Percentiles rank a stretch among this genome's conserved stretches.
These are phyloP conservation scores for Brachyhypopomus gauderio DNA, from an alignment of 2,113 vertebrate genomes.

Conservation along the genomic window DNA sequence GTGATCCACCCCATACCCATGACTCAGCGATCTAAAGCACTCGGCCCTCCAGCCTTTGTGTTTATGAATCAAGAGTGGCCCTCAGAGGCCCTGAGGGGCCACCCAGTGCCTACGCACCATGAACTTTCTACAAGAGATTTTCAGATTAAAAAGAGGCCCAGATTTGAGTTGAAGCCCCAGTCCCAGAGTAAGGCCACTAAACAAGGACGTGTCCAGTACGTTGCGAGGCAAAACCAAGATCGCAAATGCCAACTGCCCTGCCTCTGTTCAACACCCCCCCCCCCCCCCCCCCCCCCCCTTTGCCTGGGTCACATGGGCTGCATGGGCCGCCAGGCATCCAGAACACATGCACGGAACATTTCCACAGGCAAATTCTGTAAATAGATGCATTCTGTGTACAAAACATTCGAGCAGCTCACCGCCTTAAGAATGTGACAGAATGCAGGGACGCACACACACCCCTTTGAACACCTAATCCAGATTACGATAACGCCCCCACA, in stretches of 20 bases:
- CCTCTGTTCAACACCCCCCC: too few species aligned
- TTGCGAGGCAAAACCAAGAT: conserved; percentile 19
- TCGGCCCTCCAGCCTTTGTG: conserved; percentile 5
- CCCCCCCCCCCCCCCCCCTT: conserved; percentile 43
- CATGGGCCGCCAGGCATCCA: not conserved
- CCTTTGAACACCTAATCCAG: not conserved
- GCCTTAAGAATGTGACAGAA: not conserved
- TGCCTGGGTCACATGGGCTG: conserved; percentile 40
- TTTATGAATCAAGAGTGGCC: not conserved
- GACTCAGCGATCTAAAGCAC: conserved; percentile 11
- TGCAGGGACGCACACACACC: not conserved
- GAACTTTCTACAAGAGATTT: too few species aligned
- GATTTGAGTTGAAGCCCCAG: conserved; percentile 30
- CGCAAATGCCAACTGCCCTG: conserved; percentile 1
- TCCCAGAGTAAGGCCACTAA: conserved; percentile 27
- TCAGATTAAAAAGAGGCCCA: conserved; percentile 20
- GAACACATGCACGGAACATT: not conserved
- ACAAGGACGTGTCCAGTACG: conserved; percentile 39
- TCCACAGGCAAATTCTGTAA: conserved; percentile 21
- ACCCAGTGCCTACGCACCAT: conserved; percentile 8
- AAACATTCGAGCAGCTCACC: not conserved
- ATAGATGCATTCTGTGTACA: not conserved
- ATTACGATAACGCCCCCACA: too few species aligned
- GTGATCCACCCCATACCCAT: not conserved
- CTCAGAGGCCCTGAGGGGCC: not conserved